Evolutionary conservation across 2,888 invertebrate species (phyloP).

Genomic region (Neuroscelio doddi): DNA sequence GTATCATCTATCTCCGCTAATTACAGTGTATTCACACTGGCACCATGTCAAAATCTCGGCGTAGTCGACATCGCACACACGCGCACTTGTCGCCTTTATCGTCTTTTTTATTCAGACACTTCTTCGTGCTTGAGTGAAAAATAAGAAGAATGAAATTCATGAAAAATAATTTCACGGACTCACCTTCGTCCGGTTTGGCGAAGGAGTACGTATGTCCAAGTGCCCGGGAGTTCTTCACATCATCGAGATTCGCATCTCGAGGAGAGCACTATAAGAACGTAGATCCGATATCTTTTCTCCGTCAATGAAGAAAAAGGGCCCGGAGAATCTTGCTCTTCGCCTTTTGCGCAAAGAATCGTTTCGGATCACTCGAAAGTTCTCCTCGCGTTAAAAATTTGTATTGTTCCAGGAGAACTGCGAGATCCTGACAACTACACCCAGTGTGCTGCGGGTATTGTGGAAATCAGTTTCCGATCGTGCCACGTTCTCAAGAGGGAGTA

Average conservation of each 20-base stretch:
- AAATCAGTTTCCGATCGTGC: slow-evolving; percentile 62
- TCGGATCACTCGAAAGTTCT: slow-evolving; percentile 35
- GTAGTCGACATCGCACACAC: slow-evolving; percentile 1
- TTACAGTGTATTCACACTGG: slow-evolving; percentile 14
- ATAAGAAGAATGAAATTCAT: slow-evolving; percentile 17
- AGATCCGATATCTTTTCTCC: slow-evolving; percentile 5
- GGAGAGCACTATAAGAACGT: slow-evolving; percentile 6
- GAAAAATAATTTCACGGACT: slow-evolving; percentile 36
- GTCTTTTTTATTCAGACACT: neutral
- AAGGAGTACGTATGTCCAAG: slow-evolving; percentile 33
- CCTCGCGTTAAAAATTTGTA: slow-evolving; percentile 23
- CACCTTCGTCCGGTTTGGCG: slow-evolving; percentile 36
- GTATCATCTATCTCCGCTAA: slow-evolving; percentile 19
- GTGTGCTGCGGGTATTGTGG: slow-evolving; percentile 39
- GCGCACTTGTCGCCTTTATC: slow-evolving; percentile 12
- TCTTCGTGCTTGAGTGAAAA: neutral
- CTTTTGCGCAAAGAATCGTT: slow-evolving; percentile 21
- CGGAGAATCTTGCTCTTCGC: slow-evolving; percentile 19
- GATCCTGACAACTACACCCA: slow-evolving; percentile 30
- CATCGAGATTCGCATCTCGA: slow-evolving; percentile 30
- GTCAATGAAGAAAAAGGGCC: slow-evolving; percentile 18
- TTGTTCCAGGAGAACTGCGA: slow-evolving; percentile 19
- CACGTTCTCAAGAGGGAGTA: slow-evolving; percentile 71
- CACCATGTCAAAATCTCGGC: neutral
- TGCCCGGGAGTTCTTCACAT: slow-evolving; percentile 24